Percentiles rank a stretch among this genome's conserved stretches.
These are phyloP conservation scores for Hipparchia sbordonii DNA, from an alignment of 2,888 invertebrate species.

Conservation along the genomic window DNA sequence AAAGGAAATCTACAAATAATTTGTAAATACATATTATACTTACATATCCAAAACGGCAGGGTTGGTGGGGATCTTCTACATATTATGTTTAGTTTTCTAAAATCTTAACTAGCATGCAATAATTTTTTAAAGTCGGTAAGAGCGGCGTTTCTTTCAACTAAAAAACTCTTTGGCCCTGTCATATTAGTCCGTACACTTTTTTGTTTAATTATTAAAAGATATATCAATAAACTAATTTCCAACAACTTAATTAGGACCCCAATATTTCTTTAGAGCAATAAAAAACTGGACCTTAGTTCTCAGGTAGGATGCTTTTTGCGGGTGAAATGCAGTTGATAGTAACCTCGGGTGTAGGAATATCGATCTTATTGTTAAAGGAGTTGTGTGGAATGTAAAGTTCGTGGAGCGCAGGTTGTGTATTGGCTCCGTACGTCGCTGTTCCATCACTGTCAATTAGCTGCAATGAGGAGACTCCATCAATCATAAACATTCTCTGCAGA, in stretches of 20 bases:
- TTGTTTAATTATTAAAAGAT: slow-evolving; percentile 25
- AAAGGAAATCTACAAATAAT: too few relatives aligned
- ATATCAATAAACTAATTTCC: slow-evolving; percentile 32
- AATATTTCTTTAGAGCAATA: slow-evolving; percentile 37
- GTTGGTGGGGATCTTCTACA: too few relatives aligned
- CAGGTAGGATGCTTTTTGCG: slow-evolving; percentile 35
- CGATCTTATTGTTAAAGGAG: slow-evolving; percentile 17
- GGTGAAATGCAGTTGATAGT: neutral
- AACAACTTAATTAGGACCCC: slow-evolving; percentile 43
- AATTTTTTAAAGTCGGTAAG: neutral
- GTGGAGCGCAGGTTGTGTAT: slow-evolving; percentile 46
- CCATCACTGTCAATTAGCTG: slow-evolving; percentile 82
- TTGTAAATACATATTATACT: too few relatives aligned
- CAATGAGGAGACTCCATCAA: slow-evolving; percentile 77
- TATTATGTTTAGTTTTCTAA: too few relatives aligned
- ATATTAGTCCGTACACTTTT: neutral
- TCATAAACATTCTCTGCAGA: slow-evolving; percentile 63
- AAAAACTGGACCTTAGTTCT: slow-evolving; percentile 34
- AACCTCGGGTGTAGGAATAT: neutral
- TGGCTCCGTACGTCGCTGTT: slow-evolving; percentile 63
- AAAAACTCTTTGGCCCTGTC: neutral
- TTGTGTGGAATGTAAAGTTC: slow-evolving; percentile 31
- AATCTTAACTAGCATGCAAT: too few relatives aligned
- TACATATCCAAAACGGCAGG: too few relatives aligned
- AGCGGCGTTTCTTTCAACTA: neutral